Percentiles rank a stretch among this genome's conserved stretches.
Conservation (phyloP, 2,888 invertebrate genomes). For the Lasioglossum calceatum region DNA sequence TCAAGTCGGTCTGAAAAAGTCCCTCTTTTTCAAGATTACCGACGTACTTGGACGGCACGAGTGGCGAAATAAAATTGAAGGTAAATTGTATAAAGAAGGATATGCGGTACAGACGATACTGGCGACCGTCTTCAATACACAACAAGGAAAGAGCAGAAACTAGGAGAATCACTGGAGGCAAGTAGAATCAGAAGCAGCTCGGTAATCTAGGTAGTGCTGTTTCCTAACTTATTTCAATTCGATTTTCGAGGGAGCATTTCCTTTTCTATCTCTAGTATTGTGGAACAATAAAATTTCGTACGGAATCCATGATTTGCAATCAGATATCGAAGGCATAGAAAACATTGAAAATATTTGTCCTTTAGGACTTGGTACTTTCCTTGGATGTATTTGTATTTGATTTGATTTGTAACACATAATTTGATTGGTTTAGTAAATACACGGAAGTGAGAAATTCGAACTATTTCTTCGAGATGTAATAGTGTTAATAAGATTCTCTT, state of each 20-base stretch:
- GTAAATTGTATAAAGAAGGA: slow-evolving; percentile 23
- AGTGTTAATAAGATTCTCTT: not conserved
- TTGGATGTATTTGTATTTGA: not conserved
- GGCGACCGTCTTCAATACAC: slow-evolving; percentile 1
- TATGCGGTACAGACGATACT: not conserved
- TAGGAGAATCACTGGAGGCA: slow-evolving; percentile 10
- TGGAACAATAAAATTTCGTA: not conserved
- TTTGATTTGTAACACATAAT: not conserved
- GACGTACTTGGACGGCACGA: not conserved
- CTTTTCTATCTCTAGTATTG: not conserved
- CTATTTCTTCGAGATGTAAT: not conserved
- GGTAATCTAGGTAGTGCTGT: slow-evolving; percentile 12
- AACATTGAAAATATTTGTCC: not conserved
- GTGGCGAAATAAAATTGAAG: slow-evolving; percentile 3
- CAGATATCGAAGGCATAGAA: not conserved
- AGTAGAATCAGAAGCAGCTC: slow-evolving; percentile 3
- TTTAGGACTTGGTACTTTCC: not conserved
- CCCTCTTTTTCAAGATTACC: slow-evolving; percentile 1
- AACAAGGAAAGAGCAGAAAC: not conserved
- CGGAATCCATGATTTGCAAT: not conserved
- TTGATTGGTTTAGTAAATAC: not conserved
- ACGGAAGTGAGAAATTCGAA: not conserved
- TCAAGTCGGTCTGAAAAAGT: not conserved
- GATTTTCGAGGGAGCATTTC: not conserved
- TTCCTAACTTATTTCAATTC: not conserved